These are phyloP conservation scores for Aphelenchoides avenae DNA, from an alignment of 1,140 invertebrate species.

Conservation along the genomic window DNA sequence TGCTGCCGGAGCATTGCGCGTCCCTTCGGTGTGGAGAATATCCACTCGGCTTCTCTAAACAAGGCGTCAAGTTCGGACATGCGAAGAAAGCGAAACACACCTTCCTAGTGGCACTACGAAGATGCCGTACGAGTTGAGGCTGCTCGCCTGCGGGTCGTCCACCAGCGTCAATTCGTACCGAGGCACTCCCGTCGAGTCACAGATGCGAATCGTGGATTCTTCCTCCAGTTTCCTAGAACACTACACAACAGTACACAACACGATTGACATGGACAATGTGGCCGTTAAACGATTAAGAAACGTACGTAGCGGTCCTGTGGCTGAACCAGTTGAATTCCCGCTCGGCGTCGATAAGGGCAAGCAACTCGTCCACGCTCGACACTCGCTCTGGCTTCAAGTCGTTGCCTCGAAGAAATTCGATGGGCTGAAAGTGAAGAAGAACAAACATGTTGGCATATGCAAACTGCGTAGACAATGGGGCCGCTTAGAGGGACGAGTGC, in stretches of 20 bases:
- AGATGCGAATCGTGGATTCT: constrained; percentile 37
- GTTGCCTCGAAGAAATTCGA: constrained; percentile 14
- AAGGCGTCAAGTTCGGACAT: background rate
- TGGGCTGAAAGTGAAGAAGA: constrained; percentile 7
- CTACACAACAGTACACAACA: background rate
- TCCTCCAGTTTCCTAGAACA: constrained; percentile 32
- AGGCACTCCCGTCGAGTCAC: constrained; percentile 13
- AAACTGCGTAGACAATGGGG: too few relatives aligned
- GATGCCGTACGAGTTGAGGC: constrained; percentile 33
- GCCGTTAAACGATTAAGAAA: background rate
- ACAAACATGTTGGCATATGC: too few relatives aligned
- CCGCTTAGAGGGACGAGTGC: too few relatives aligned
- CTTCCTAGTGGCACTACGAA: constrained; percentile 50
- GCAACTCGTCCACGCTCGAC: constrained; percentile 24
- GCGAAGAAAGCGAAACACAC: constrained; percentile 4
- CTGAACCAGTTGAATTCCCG: constrained; percentile 46
- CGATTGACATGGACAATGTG: constrained; percentile 1
- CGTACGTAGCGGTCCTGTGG: constrained; percentile 25
- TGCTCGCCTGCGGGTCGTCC: constrained; percentile 32
- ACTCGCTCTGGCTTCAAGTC: constrained; percentile 12
- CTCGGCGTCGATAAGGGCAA: constrained; percentile 21
- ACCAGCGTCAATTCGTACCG: constrained; percentile 44
- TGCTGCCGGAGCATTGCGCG: constrained; percentile 34
- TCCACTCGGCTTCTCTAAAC: constrained; percentile 47
- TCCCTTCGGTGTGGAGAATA: constrained; percentile 49